Conservation (phyloP, 2,113 vertebrate genomes). For the Pseudorasbora parva region DNA sequence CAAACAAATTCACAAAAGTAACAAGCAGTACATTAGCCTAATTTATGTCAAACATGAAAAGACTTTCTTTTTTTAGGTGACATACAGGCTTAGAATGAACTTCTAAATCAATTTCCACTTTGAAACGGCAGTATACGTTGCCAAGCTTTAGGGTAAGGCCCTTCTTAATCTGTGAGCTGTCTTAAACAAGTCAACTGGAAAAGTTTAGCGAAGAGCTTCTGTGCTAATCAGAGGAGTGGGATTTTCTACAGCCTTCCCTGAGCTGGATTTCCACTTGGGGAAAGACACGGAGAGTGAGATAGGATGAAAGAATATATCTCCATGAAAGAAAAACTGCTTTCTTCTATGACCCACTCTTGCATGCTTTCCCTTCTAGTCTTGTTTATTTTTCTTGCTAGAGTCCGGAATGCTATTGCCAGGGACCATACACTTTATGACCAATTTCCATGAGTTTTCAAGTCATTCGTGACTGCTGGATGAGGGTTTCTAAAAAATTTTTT, state of each 20-base stretch:
- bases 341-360: not conserved
- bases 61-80: slow-evolving; percentile 25
- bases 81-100: slow-evolving; percentile 56
- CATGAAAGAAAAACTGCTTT: slow-evolving; percentile 22
- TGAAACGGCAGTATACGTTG: slow-evolving; percentile 66
- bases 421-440: not conserved
- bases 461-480: not conserved
- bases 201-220: slow-evolving; percentile 65
- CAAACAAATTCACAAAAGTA: slow-evolving; percentile 18
- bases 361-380: not conserved
- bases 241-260: slow-evolving; percentile 68
- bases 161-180: slow-evolving; percentile 66
- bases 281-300: slow-evolving; percentile 39
- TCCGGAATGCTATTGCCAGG: not conserved
- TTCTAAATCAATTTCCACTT: slow-evolving; percentile 76
- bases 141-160: slow-evolving; percentile 36
- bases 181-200: slow-evolving; percentile 72
- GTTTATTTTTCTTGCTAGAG: not conserved
- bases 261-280: slow-evolving; percentile 71
- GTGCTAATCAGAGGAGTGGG: slow-evolving; percentile 63
- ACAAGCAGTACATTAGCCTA: slow-evolving; percentile 1
- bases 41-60: slow-evolving; percentile 5
- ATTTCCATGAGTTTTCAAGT: not conserved
- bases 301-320: slow-evolving; percentile 34
- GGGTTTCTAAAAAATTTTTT: not conserved